Evolutionary conservation across 2,113 vertebrate genomes (phyloP).

Genomic region (Xiphophorus couchianus): DNA sequence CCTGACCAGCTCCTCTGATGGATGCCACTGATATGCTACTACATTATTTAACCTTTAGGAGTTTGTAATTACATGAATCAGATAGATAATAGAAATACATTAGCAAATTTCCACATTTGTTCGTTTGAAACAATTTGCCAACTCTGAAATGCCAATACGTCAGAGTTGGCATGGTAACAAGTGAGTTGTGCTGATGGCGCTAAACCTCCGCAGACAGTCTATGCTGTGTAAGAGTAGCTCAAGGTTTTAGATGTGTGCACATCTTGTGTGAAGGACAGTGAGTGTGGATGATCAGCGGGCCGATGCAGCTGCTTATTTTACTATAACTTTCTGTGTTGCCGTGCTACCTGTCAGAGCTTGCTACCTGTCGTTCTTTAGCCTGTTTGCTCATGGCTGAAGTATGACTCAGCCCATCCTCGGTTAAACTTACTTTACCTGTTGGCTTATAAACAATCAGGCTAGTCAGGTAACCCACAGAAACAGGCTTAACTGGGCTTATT

Average conservation of each 20-base stretch:
- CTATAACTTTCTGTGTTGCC: background rate
- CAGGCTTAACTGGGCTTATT: background rate
- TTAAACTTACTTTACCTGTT: slow-evolving; percentile 27
- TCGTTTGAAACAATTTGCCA: background rate
- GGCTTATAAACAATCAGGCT: background rate
- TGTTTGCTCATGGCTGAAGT: slow-evolving; percentile 57
- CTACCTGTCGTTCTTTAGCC: slow-evolving; percentile 58
- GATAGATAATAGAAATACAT: too few species aligned
- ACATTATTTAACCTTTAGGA: too few species aligned
- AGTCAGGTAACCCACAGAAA: background rate
- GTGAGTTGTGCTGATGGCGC: background rate
- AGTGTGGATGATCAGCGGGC: background rate
- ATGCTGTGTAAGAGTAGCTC: background rate
- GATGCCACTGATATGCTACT: background rate
- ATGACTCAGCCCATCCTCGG: slow-evolving; percentile 37
- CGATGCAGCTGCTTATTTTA: background rate
- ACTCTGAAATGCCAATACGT: background rate
- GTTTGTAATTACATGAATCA: too few species aligned
- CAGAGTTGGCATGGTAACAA: background rate
- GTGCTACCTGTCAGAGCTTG: background rate
- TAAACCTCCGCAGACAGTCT: background rate
- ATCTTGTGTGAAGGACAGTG: background rate
- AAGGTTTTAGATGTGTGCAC: background rate
- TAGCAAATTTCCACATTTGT: too few species aligned
- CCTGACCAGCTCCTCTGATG: background rate